Conservation (phyloP, 2,113 vertebrate genomes). For the Scortum barcoo region DNA sequence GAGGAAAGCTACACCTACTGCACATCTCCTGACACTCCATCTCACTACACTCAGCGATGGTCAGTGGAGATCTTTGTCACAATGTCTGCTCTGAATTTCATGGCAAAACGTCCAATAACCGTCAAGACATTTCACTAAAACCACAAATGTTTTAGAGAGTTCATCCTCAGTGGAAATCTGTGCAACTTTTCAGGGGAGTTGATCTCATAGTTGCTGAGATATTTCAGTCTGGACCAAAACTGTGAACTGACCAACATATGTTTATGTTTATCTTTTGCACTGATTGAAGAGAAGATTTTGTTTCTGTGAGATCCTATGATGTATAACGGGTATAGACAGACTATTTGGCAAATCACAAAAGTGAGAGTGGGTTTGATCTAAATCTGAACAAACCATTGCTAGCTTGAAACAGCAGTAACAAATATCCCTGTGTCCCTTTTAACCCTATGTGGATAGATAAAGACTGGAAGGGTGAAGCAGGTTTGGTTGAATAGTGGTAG, state of each 20-base stretch:
- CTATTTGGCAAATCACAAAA: not conserved
- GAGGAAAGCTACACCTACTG: not conserved
- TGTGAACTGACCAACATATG: too few relatives aligned
- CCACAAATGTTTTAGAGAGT: too few relatives aligned
- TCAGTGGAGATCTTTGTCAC: not conserved
- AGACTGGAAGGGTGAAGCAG: not conserved
- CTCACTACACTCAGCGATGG: not conserved
- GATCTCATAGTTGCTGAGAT: too few relatives aligned
- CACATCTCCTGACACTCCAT: not conserved
- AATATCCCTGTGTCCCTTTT: not conserved
- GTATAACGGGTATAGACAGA: not conserved
- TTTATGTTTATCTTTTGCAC: too few relatives aligned
- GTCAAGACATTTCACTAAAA: too few relatives aligned
- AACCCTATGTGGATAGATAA: not conserved
- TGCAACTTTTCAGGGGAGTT: too few relatives aligned
- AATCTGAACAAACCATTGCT: not conserved
- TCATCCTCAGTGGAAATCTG: too few relatives aligned
- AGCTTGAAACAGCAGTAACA: not conserved
- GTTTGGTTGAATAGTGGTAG: slow-evolving; percentile 3
- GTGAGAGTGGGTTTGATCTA: not conserved
- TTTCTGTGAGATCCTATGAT: too few relatives aligned
- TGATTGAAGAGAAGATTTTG: too few relatives aligned
- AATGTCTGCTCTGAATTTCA: too few relatives aligned
- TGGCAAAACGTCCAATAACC: too few relatives aligned
- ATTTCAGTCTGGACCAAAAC: too few relatives aligned